A percentile compares a stretch with the other conserved stretches of the same genome.
Evolutionary conservation across 2,888 invertebrate genomes (phyloP).

Genomic region (Minunthozetes semirufus): DNA sequence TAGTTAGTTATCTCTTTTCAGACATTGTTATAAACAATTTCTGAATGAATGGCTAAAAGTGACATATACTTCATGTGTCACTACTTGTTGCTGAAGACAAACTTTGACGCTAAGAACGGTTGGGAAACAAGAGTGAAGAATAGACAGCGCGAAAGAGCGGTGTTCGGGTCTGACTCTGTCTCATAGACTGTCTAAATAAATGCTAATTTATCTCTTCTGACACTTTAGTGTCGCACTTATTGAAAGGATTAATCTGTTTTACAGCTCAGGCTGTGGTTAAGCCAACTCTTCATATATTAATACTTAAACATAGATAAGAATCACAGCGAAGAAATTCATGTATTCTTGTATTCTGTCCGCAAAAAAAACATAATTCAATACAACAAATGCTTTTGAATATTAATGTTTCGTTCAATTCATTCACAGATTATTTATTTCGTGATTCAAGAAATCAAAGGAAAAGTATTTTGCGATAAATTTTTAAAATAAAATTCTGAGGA

Average conservation of each 20-base stretch:
- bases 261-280: constrained; percentile 22
- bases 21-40: constrained; percentile 17
- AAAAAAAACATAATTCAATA: too few species aligned
- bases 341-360: not conserved
- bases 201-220: constrained; percentile 27
- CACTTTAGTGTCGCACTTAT: constrained; percentile 17
- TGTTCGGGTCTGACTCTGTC: not conserved
- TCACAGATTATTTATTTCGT: not conserved
- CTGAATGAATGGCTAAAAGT: constrained; percentile 23
- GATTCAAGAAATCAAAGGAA: not conserved
- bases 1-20: constrained; percentile 8
- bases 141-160: not conserved
- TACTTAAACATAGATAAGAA: not conserved
- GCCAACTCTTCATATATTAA: constrained; percentile 1
- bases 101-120: not conserved
- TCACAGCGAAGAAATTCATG: not conserved
- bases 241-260: constrained; percentile 29
- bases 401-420: not conserved
- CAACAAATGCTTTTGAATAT: not conserved
- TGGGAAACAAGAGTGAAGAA: not conserved
- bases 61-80: constrained; percentile 21
- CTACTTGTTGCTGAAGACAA: constrained; percentile 26
- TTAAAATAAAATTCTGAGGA: not conserved
- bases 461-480: too few species aligned
- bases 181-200: constrained; percentile 13